Evolutionary conservation across 1,140 invertebrate species (phyloP), one percentile per base, ranked within the genome.

Genomic region (Dendroctonus valens): DNA sequence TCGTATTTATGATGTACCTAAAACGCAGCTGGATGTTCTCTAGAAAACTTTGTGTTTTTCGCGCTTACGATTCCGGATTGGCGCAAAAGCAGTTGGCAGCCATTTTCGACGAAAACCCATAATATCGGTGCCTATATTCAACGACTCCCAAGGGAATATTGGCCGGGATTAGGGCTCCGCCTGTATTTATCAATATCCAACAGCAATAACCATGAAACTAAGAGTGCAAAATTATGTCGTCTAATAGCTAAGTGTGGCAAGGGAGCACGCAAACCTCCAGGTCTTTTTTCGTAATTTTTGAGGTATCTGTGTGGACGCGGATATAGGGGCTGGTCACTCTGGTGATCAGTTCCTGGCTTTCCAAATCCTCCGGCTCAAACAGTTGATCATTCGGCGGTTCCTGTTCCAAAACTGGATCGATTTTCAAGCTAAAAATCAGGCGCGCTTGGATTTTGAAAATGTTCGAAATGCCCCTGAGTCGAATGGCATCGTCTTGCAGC

Each of bases 51-150:
- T 11, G 1, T 11, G 12, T 46, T 12, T 9, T 11, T 46, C 3
- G 12, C 8, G 12, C 8, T 46, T 46, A 46, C 42, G 12, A 46
- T 12, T 46, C 42, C 12, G 42, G 42, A 46, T 46, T 11, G 42
- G 12, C 8, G 12, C 42, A 46, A 12, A 46, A 46, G 4, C 12
- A 46, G 12, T 46, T 46, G 8, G 42, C 42, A 12, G 42, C 42
- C 42, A 46, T 46, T 46, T 46, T 46, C 42, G 42, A 46, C 8
- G 42, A 46, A 12, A 46, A 46, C 42, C 42, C 42, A 46, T 46
- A 46, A 46, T 11, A 46, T 11, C 8, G 8, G 12, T 46, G 42
- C 12, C 4, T 46, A 12, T 46, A 26, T 46, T 46, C 8, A 12
- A 46, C 8, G 8, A 46, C 42, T 46, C 42, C 42, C 42, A 46